Evolutionary conservation across 2,797 vertebrate species (phyloP).

Genomic region (Tapirus indicus): DNA sequence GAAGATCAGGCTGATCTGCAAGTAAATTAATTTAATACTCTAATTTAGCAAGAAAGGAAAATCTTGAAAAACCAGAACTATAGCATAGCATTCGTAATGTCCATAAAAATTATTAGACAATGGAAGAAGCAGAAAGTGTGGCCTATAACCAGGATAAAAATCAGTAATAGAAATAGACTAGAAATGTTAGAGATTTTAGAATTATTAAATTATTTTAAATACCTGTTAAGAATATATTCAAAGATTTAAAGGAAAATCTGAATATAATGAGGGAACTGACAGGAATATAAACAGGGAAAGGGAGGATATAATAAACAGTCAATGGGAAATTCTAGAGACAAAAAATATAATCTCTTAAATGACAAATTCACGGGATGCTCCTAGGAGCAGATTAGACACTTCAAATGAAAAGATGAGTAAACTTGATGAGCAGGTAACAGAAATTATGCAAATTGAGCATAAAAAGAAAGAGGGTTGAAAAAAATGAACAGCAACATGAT

Average conservation of each 20-base stretch:
- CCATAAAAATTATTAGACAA: neutral
- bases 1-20: neutral
- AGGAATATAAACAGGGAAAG: neutral
- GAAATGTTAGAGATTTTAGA: neutral
- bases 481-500: neutral
- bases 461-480: neutral
- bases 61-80: neutral
- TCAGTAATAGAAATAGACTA: neutral
- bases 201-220: neutral
- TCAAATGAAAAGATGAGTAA: neutral
- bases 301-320: neutral
- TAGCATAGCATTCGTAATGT: neutral
- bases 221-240: neutral
- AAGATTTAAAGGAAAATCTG: neutral
- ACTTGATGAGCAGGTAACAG: neutral
- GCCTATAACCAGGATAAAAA: neutral
- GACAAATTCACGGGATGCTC: neutral
- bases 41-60: neutral
- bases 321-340: neutral
- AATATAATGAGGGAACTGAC: neutral
- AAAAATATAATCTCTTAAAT: neutral
- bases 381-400: neutral
- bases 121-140: neutral
- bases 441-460: neutral
- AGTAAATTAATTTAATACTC: neutral